phyloP scores from a whole-genome alignment of 2,113 vertebrate genomes.

The Cariama cristata region DNA sequence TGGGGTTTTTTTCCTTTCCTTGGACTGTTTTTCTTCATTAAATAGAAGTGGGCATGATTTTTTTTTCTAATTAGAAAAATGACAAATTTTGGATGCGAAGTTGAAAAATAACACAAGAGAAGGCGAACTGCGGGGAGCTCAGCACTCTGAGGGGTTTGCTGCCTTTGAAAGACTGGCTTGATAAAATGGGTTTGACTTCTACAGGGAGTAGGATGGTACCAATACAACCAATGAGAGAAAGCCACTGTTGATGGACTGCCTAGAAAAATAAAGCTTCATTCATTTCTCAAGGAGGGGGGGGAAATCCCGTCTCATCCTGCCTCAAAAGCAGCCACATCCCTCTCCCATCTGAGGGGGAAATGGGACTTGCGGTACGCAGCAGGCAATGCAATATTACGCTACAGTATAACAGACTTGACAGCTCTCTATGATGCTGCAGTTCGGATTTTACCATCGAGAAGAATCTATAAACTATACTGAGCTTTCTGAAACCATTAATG shows the following conservation, averaged over 20 bases:
- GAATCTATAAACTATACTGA: not conserved
- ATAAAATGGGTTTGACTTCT: not conserved
- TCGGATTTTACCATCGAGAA: not conserved
- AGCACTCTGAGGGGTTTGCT: not conserved
- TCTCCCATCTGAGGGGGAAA: not conserved
- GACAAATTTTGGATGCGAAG: not conserved
- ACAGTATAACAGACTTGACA: not conserved
- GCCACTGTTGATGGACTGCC: not conserved
- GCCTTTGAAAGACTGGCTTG: not conserved
- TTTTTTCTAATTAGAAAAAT: not conserved
- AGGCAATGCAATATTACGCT: not conserved
- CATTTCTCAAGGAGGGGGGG: not conserved
- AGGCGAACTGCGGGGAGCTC: fast-evolving
- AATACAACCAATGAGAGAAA: not conserved
- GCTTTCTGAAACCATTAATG: not conserved
- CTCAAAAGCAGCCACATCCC: not conserved
- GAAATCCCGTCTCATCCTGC: not conserved
- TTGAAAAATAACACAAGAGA: not conserved
- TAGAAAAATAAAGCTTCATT: not conserved
- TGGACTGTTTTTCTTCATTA: not conserved
- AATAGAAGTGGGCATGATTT: fast-evolving
- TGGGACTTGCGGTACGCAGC: not conserved
- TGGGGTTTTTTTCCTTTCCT: not conserved
- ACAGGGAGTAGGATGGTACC: not conserved
- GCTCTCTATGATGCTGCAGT: not conserved